Percentiles rank a stretch among this genome's conserved stretches.
Evolutionary conservation across 2,797 vertebrate species (phyloP).

Genomic region (Euphonia xanthogaster): DNA sequence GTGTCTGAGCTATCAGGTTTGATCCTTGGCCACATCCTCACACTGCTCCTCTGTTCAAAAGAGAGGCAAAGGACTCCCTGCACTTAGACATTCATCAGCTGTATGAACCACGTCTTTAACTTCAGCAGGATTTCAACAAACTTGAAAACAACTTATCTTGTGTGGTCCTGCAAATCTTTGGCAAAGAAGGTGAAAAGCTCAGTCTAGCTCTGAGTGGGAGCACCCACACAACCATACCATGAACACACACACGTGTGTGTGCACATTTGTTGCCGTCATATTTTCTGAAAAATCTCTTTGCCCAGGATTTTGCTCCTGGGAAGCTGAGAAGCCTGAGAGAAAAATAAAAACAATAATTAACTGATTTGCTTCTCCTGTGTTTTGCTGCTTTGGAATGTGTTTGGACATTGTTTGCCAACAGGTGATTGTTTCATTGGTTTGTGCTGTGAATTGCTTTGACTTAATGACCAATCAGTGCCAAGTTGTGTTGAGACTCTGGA

Average conservation of each 20-base stretch:
- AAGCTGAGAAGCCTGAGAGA: not conserved
- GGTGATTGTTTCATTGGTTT: not conserved
- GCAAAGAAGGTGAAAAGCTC: not conserved
- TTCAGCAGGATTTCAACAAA: not conserved
- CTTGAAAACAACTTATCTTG: not conserved
- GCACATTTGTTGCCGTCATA: fast-evolving
- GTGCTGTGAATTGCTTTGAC: not conserved
- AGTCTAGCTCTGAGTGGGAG: not conserved
- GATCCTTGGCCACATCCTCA: not conserved
- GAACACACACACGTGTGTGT: fast-evolving
- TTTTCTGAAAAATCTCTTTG: not conserved
- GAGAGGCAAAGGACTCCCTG: not conserved
- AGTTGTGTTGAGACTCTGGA: not conserved
- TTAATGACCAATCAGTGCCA: not conserved
- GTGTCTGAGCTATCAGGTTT: not conserved
- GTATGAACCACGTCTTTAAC: not conserved
- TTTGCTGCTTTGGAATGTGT: not conserved
- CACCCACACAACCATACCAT: fast-evolving
- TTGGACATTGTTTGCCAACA: not conserved
- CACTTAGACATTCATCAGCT: not conserved
- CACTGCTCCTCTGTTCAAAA: not conserved
- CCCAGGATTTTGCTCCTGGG: not conserved
- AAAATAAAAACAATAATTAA: not conserved
- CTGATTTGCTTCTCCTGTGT: not conserved
- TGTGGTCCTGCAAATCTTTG: not conserved